Conservation (phyloP, 1,140 invertebrate species). For the Drosophila biarmipes region DNA sequence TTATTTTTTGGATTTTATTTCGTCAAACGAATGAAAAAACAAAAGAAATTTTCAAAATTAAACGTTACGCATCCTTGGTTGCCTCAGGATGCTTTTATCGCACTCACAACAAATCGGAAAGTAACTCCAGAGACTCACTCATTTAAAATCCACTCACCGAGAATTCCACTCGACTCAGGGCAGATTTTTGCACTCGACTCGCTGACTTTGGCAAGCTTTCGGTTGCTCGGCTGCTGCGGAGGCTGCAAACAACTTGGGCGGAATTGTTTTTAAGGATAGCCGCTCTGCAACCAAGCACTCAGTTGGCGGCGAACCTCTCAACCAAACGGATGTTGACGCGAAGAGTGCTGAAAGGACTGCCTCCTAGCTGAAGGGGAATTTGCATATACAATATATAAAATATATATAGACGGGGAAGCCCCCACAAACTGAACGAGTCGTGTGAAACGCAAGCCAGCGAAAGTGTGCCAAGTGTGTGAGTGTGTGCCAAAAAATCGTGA, state of each 20-base stretch:
- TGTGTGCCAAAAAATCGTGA: constrained; percentile 22
- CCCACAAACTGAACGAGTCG: constrained; percentile 35
- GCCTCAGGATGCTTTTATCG: neutral
- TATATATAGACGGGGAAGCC: constrained; percentile 29
- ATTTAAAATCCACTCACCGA: constrained; percentile 7
- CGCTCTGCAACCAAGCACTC: constrained; percentile 50
- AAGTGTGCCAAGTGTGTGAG: constrained; percentile 64
- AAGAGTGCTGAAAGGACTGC: constrained; percentile 30
- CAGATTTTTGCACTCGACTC: constrained; percentile 49
- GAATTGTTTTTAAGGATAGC: constrained; percentile 76
- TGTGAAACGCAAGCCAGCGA: too few relatives aligned
- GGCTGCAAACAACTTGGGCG: constrained; percentile 65
- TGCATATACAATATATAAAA: constrained; percentile 32
- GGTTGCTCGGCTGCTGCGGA: constrained; percentile 43
- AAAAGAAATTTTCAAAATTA: too few relatives aligned
- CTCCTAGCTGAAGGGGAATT: constrained; percentile 28
- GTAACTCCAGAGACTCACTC: constrained; percentile 32
- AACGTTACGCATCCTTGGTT: neutral
- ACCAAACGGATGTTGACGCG: constrained; percentile 58
- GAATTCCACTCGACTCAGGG: constrained; percentile 5
- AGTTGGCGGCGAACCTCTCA: constrained; percentile 74
- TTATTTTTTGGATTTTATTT: too few relatives aligned
- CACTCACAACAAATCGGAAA: constrained; percentile 52
- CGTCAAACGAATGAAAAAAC: too few relatives aligned
- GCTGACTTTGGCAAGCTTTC: constrained; percentile 49